Conservation (phyloP, 2,888 invertebrate species). For the Griposia aprilina region DNA sequence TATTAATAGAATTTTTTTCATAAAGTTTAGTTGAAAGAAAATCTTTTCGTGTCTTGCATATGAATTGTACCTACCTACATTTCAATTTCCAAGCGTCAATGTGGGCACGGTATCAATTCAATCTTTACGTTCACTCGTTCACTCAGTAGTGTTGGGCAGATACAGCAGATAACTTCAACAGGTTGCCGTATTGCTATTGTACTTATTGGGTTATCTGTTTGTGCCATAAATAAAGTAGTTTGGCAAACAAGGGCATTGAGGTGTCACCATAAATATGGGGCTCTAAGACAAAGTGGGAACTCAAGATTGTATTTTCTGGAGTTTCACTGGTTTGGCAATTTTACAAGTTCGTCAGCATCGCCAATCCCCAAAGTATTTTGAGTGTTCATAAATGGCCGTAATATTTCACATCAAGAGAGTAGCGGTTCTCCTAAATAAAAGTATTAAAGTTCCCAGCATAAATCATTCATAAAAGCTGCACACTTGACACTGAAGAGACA, state of each 20-base stretch:
- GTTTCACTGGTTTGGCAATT: neutral
- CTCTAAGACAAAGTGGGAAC: conserved; percentile 8
- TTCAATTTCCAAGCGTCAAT: conserved; percentile 36
- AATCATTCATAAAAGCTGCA: conserved; percentile 28
- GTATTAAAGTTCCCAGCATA: conserved; percentile 30
- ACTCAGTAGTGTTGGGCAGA: conserved; percentile 43
- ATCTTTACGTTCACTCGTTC: conserved; percentile 63
- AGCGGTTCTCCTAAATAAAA: neutral
- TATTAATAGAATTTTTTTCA: neutral
- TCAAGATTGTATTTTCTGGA: conserved; percentile 2
- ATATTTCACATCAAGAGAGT: neutral
- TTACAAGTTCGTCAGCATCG: neutral
- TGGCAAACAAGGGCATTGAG: conserved; percentile 51
- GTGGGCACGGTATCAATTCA: conserved; percentile 49
- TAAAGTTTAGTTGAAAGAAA: neutral
- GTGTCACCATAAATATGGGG: conserved; percentile 40
- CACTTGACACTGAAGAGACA: conserved; percentile 38
- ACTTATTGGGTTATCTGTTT: conserved; percentile 59
- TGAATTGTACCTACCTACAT: neutral
- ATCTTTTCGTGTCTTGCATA: conserved; percentile 12
- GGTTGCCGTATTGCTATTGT: conserved; percentile 58
- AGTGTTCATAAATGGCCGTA: too few species aligned
- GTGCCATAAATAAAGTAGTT: conserved; percentile 54
- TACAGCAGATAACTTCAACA: conserved; percentile 53
- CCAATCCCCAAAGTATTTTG: neutral